These are phyloP conservation scores for Hyperoplus lanceolatus DNA, from an alignment of 2,797 vertebrate species.

Conservation along the genomic window DNA sequence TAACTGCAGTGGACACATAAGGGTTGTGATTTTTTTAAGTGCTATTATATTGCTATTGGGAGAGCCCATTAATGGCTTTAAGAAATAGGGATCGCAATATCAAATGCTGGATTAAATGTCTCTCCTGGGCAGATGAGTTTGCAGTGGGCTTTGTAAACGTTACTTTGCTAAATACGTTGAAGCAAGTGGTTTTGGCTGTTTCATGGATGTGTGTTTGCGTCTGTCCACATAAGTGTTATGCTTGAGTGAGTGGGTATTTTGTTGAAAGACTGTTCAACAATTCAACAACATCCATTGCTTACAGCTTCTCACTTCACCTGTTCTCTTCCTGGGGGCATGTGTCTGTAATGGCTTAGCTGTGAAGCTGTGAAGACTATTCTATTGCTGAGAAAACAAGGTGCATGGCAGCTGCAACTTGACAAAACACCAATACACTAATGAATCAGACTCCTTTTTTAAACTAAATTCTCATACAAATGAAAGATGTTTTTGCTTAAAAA, in stretches of 20 bases:
- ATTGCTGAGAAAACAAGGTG: conserved; percentile 11
- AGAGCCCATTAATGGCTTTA: background rate
- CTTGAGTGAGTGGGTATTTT: conserved; percentile 41
- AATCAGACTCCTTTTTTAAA: background rate
- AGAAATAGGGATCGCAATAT: background rate
- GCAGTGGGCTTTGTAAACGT: background rate
- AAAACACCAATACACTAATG: background rate
- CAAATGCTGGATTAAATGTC: background rate
- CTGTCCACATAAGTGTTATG: conserved; percentile 14
- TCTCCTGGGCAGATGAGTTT: conserved; percentile 4
- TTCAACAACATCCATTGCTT: conserved; percentile 32
- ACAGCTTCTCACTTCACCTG: conserved; percentile 36
- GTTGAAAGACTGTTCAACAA: conserved; percentile 46
- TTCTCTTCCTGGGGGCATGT: conserved; percentile 25
- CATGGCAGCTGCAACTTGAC: background rate
- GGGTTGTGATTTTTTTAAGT: background rate
- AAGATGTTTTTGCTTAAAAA: background rate
- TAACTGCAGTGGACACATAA: background rate
- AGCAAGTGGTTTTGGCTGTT: conserved; percentile 2
- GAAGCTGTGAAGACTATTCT: background rate
- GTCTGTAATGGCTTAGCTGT: conserved; percentile 8
- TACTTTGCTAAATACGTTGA: background rate
- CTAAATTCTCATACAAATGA: background rate
- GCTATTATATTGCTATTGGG: background rate
- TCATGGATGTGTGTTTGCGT: conserved; percentile 8